These are phyloP conservation scores for Aromia moschata DNA, from an alignment of 2,888 invertebrate species.

Conservation along the genomic window DNA sequence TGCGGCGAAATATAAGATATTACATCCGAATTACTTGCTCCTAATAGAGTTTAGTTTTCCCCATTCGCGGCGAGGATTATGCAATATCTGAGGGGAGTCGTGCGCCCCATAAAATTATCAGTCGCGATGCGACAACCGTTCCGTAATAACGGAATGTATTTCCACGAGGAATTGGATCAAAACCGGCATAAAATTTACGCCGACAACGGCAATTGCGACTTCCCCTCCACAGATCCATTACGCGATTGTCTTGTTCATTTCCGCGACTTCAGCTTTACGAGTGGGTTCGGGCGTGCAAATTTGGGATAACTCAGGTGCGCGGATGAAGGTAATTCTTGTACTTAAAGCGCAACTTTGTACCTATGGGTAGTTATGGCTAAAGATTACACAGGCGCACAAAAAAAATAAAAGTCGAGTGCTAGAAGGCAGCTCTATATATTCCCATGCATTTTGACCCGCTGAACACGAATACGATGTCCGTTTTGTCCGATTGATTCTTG, in stretches of 20 bases:
- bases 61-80: background rate
- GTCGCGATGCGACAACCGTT: background rate
- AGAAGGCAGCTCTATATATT: no score
- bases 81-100: no score
- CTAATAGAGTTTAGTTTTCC: background rate
- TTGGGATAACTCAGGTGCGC: constrained; percentile 20
- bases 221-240: constrained; percentile 21
- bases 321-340: no score
- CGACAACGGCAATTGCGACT: constrained; percentile 12
- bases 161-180: constrained; percentile 22
- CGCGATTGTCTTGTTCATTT: constrained; percentile 27
- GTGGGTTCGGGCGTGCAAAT: constrained; percentile 12
- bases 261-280: constrained; percentile 18
- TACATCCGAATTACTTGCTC: no score
- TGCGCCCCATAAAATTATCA: background rate
- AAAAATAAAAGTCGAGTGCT: no score
- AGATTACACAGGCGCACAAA: no score
- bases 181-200: constrained; percentile 25
- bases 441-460: no score
- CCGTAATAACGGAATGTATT: constrained; percentile 10
- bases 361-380: no score
- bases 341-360: no score
- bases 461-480: no score
- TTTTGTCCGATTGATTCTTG: no score
- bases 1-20: no score